Evolutionary conservation across 2,113 vertebrate species (phyloP), one percentile per base, ranked within the genome.

Genomic region (Ancistrus triradiatus): DNA sequence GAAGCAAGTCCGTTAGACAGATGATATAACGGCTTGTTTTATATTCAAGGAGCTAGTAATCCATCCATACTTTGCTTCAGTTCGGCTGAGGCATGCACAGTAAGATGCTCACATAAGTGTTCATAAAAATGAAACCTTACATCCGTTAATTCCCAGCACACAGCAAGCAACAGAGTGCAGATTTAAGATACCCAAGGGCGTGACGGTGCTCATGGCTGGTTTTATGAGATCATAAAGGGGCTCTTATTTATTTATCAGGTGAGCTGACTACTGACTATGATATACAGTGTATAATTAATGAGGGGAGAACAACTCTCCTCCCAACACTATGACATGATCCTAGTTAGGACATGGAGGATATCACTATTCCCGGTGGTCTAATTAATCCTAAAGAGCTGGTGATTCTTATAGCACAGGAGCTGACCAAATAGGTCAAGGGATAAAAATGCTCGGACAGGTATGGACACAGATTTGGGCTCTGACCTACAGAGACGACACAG

Each of bases 241-340:
- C 17, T 18, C 58, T 75, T 69, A 72, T 72, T 72, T 65, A 75
- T 75, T 72, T 72, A 72, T 72, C 37, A 60, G 50, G 56, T 18
- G 38, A n/a, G n/a, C n/a, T n/a, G n/a, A n/a, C n/a, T n/a, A n/a
- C n/a, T n/a, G 69, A 65, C 37, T 18, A n/a, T n/a, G 44, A 61
- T 56, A 65, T 57, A 52, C 57, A 40, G 60, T 68, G 61, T 64
- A 75, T 72, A 65, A 72, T 75, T 72, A 75, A 75, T 65, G 61
- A 75, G 56, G 55, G 37, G 56, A 66, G 60, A 72, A 49, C 46
- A 53, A 38, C 44, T 61, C 57, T 61, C 31, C 64, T 68, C 68
- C 63, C 52, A 51, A 66, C 68, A 70, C 49, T 15, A 52, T 10
- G 43, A 65, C 57, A 71, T 71, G 64, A 71, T 67, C 68, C 47